Evolutionary conservation across 2,113 vertebrate species (phyloP).

Genomic region (Vombatus ursinus): DNA sequence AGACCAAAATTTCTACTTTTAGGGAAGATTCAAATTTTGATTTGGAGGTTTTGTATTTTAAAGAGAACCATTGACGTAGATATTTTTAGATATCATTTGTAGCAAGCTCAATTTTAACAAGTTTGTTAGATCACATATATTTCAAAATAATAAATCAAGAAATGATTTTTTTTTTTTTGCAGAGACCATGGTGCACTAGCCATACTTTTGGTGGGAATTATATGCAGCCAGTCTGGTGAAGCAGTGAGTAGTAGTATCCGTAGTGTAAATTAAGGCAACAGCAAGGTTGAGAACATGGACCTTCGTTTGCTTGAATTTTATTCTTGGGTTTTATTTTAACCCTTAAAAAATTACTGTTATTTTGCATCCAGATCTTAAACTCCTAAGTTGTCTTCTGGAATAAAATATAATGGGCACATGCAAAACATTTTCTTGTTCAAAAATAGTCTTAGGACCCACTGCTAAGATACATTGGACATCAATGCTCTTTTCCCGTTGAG

Average conservation of each 20-base stretch:
- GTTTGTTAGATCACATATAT: slow-evolving; percentile 60
- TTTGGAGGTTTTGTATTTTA: slow-evolving; percentile 8
- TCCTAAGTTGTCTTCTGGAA: neutral
- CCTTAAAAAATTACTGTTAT: slow-evolving; percentile 40
- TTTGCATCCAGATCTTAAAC: neutral
- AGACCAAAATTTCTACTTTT: slow-evolving; percentile 7
- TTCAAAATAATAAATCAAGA: slow-evolving; percentile 76
- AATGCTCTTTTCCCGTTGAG: neutral
- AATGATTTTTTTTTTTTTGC: slow-evolving; percentile 78
- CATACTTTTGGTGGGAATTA: slow-evolving; percentile 79
- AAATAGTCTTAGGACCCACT: neutral
- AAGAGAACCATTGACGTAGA: slow-evolving; percentile 49
- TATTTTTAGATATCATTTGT: slow-evolving; percentile 37
- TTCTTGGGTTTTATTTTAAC: slow-evolving; percentile 41
- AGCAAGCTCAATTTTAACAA: slow-evolving; percentile 27
- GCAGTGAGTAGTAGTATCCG: slow-evolving; percentile 77
- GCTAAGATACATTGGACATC: neutral
- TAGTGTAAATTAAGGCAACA: slow-evolving; percentile 40
- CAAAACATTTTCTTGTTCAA: neutral
- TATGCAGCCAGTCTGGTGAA: slow-evolving; percentile 77
- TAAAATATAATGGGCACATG: neutral
- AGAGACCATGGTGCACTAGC: slow-evolving; percentile 79
- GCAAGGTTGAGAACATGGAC: slow-evolving; percentile 60
- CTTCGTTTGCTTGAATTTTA: slow-evolving; percentile 45
- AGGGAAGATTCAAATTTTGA: slow-evolving; percentile 15